Base-by-base conservation (phyloP, 2,888 invertebrate species). In the Lymantria dispar region DNA sequence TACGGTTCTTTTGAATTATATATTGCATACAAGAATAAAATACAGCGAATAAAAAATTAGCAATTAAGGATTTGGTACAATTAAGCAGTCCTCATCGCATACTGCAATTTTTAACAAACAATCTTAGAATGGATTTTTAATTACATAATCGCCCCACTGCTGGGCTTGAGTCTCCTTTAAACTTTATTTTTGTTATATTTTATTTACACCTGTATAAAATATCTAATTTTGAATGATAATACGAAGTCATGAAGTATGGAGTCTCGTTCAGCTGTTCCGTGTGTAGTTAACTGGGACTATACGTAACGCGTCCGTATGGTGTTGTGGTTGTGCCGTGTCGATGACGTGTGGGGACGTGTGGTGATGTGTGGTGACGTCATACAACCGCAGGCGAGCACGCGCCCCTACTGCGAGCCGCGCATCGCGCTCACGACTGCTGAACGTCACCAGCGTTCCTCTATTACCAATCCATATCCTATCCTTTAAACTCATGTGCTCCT, bases 391-490 rank as follows among this genome's bases (percentile, higher is more conserved):
- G 85, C 80, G 90, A 87, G 70, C 85, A 82, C 78, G 85, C 86
- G 69, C 89, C 89, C 72, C 72, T 88, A 80, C 89, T 89, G 63
- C 80, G 82, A 56, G 76, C 76, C 75, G 65, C 78, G 73, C 73
- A 76, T 63, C 76, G 74, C 62, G 70, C 76, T 52, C 79, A 71
- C 71, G 64, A 68, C 74, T 83, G 85, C 79, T 80, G 85, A 81
- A 56, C 70, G 55, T 54, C 29, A 42, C 30, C 73, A 68, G 59
- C 44, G 36, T 50, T 29, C 50, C 39, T 31, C n/a, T 47, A 29
- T 13, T 47, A 38, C 53, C 5, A 3, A 1, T 29, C 11, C 52
- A 33, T 54, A 50, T 52, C 57, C 39, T 37, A 44, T 52, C 56
- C 59, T 31, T n/a, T 30, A 41, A 57, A 56, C 45, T 30, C n/a